Percentiles rank a stretch among this genome's conserved stretches.
Conservation (phyloP, 35 echinoderm and acorn worm genomes). For the Lytechinus variegatus region DNA sequence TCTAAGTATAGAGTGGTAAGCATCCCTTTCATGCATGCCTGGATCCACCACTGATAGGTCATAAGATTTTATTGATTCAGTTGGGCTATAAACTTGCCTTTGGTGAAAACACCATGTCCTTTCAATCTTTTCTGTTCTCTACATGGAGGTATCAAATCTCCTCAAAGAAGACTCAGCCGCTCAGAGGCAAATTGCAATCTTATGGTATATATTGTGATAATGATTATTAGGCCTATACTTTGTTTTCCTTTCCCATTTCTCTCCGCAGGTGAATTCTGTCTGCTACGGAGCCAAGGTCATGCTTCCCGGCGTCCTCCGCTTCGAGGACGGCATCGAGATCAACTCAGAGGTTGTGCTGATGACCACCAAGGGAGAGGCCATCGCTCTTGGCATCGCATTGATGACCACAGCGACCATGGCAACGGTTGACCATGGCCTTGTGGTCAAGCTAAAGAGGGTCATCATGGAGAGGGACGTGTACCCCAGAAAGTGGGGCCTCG, state of each 20-base stretch:
- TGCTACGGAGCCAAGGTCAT: conserved; percentile 99
- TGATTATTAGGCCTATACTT: background rate
- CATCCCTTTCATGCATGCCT: no score
- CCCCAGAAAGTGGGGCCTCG: conserved; percentile 95
- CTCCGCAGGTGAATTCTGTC: conserved; percentile 84
- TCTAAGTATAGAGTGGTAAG: no score
- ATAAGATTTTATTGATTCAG: no score
- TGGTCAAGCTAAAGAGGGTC: conserved; percentile 96
- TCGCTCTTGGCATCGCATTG: conserved; percentile 85
- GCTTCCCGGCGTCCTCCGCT: conserved; percentile 92
- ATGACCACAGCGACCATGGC: conserved; percentile 99
- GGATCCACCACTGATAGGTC: no score
- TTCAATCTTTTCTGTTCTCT: no score
- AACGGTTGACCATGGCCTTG: conserved; percentile 92
- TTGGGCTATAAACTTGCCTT: no score
- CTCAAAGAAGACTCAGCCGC: no score
- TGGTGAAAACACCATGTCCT: no score
- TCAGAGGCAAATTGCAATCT: no score
- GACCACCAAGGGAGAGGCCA: conserved; percentile 97
- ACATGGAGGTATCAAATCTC: no score
- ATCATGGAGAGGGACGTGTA: conserved; percentile 99
- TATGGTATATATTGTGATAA: no score
- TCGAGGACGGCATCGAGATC: conserved; percentile 98
- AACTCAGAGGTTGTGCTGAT: conserved; percentile 87
- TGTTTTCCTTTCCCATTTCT: background rate